Evolutionary conservation across 2,797 vertebrate genomes (phyloP).

Genomic region (Hephaestus fuliginosus): DNA sequence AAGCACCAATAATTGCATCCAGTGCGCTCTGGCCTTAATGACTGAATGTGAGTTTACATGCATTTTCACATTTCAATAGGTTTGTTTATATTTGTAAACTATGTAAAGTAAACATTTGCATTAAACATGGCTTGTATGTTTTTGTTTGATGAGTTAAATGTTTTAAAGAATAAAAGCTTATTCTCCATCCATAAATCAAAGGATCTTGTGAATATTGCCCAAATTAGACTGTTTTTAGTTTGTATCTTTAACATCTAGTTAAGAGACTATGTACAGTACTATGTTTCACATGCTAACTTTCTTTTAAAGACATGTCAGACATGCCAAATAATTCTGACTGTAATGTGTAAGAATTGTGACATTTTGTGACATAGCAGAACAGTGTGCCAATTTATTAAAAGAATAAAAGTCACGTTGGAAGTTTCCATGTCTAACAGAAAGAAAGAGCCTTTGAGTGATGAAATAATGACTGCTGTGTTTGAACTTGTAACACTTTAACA

Average conservation of each 20-base stretch:
- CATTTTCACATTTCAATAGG: slow-evolving; percentile 51
- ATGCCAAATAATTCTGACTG: slow-evolving; percentile 64
- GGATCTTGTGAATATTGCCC: slow-evolving; percentile 50
- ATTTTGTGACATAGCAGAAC: slow-evolving; percentile 73
- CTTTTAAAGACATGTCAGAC: slow-evolving; percentile 68
- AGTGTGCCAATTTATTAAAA: slow-evolving; percentile 71
- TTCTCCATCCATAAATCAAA: slow-evolving; percentile 36
- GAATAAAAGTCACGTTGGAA: slow-evolving; percentile 71
- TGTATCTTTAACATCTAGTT: slow-evolving; percentile 42
- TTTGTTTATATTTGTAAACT: slow-evolving; percentile 79
- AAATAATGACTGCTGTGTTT: not conserved
- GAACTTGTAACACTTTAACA: not conserved
- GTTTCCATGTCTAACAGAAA: slow-evolving; percentile 30
- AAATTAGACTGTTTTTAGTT: slow-evolving; percentile 47
- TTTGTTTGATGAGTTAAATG: slow-evolving; percentile 31
- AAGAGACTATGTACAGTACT: slow-evolving; percentile 60
- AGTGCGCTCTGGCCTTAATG: slow-evolving; percentile 66
- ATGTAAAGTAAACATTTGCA: slow-evolving; percentile 71
- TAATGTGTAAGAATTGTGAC: slow-evolving; percentile 67
- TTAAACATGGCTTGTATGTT: slow-evolving; percentile 53
- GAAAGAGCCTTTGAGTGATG: slow-evolving; percentile 22
- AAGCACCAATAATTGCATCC: slow-evolving; percentile 46
- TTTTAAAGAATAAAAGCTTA: slow-evolving; percentile 18
- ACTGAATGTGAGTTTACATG: slow-evolving; percentile 63
- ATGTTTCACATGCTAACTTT: slow-evolving; percentile 59